These are phyloP conservation scores for Hycleus cichorii DNA, from an alignment of 1,140 invertebrate species.

Conservation along the genomic window DNA sequence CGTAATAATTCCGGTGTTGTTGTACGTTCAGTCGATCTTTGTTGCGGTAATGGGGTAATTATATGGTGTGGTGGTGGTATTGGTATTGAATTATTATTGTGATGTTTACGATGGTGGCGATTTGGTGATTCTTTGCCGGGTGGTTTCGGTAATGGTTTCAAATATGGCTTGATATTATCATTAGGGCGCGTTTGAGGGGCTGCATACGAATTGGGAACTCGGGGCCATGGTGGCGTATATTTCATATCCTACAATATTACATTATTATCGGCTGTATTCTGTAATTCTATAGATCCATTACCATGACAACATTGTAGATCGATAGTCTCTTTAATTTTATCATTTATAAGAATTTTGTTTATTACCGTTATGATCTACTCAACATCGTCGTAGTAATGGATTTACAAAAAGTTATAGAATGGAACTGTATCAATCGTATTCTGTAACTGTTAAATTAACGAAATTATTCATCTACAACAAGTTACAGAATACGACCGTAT, in stretches of 20 bases:
- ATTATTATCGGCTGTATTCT: no score
- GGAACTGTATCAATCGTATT: no score
- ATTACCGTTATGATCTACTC: no score
- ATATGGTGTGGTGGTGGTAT: slow-evolving; percentile 26
- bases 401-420: no score
- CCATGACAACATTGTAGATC: no score
- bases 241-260: slow-evolving; percentile 23
- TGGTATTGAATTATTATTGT: slow-evolving; percentile 14
- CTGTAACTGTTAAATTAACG: no score
- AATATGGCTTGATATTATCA: slow-evolving; percentile 42
- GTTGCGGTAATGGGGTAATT: slow-evolving; percentile 28
- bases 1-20: slow-evolving; percentile 28
- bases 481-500: no score
- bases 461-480: no score
- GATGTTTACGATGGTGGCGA: slow-evolving; percentile 32
- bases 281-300: no score
- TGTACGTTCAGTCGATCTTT: slow-evolving; percentile 24
- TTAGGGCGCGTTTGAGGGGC: not conserved
- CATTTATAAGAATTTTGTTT: no score
- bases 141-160: slow-evolving; percentile 54
- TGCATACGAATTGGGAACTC: slow-evolving; percentile 44
- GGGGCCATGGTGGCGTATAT: slow-evolving; percentile 49
- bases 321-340: no score
- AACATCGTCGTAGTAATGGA: no score
- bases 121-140: slow-evolving; percentile 40